A percentile compares a stretch with the other conserved stretches of the same genome.
phyloP scores from a whole-genome alignment of 35 echinoderm and acorn worm genomes.

The Hemicentrotus pulcherrimus region DNA sequence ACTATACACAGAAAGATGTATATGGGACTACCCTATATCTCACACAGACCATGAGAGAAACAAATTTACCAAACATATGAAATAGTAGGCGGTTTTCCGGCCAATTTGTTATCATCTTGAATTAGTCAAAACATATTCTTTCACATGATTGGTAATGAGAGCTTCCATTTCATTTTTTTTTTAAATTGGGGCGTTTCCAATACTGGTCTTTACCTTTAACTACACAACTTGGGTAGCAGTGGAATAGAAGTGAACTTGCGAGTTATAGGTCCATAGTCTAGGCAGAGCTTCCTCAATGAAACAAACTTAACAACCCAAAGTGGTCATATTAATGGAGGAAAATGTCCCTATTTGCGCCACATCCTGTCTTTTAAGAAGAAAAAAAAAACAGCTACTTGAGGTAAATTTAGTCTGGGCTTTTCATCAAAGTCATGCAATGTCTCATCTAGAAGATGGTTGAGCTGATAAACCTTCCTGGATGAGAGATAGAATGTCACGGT shows the following conservation, averaged over 20 bases:
- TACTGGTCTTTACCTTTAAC: no score
- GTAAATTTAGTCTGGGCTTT: constrained; percentile 2
- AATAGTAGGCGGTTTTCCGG: no score
- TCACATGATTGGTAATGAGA: no score
- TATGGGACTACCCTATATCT: no score
- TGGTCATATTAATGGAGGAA: not conserved
- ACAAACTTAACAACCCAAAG: not conserved
- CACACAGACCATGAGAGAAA: no score
- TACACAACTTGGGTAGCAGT: no score
- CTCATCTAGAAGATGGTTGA: not conserved
- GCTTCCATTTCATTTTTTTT: no score
- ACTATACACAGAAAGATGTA: no score
- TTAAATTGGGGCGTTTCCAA: no score
- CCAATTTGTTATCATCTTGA: no score
- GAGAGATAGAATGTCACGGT: not conserved
- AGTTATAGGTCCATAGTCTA: not conserved
- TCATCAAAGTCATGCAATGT: constrained; percentile 11
- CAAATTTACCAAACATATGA: no score
- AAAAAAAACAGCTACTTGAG: not conserved
- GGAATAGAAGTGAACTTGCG: not conserved
- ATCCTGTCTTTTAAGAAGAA: not conserved
- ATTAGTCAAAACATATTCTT: no score
- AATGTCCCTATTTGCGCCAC: not conserved
- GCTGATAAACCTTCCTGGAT: not conserved
- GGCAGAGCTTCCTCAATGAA: not conserved